Base-by-base conservation (phyloP, 2,888 invertebrate species). In the Sinelater perroti region DNA sequence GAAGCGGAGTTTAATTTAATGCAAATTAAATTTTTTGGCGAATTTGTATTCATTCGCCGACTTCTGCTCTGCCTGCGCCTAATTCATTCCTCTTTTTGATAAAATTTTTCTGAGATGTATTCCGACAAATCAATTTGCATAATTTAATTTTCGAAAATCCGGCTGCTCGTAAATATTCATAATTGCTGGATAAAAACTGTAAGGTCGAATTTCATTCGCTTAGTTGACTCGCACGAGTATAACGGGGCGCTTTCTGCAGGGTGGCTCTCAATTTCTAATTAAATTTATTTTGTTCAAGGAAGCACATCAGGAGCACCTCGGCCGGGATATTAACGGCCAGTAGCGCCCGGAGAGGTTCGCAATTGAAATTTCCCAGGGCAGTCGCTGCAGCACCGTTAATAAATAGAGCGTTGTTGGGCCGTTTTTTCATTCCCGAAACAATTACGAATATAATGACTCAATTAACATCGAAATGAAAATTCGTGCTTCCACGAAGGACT, bases 161-260 rank as follows among this genome's bases (percentile, higher is more conserved):
- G 31, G 24, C 42, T 42, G 31, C 44, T 52, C 52, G 52, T 52
- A 52, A 52, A 52, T 52, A 52, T 52, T 52, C 42, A 52, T 52
- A 44, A 52, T 52, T 52, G 16, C 14, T 20, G 31, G 14, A 40
- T 36, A 38, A 36, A 36, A 52, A 42, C 16, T 40, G 14, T 52
- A 42, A 38, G 42, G 30, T 21, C 5, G 21, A 42, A 33, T 42
- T 52, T 52, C 42, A 52, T 52, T 44, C 24, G 10, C 35, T 42
- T 44, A 50, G 30, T 16, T 31, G 16, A 35, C 3, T 35, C 18
- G 2, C n/a, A 7, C 8, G 38, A 33, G 28, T n/a, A n/a, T n/a
- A n/a, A n/a, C n/a, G n/a, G n/a, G n/a, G n/a, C n/a, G n/a, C n/a
- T n/a, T n/a, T n/a, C n/a, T n/a, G n/a, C n/a, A n/a, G n/a, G n/a